phyloP scores from a whole-genome alignment of 2,888 invertebrate species.

The Neoaliturus tenellus region DNA sequence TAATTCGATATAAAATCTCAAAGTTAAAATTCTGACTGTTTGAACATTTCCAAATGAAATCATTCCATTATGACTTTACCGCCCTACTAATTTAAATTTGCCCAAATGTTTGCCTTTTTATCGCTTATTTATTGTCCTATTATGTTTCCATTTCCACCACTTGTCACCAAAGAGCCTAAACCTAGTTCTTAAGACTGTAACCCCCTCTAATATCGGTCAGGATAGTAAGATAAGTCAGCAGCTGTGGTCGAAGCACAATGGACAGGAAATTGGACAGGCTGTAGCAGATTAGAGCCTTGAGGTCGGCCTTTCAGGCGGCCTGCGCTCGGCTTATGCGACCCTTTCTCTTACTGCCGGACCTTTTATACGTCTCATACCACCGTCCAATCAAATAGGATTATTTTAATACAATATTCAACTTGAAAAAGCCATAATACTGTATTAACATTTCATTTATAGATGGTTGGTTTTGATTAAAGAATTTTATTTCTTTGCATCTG shows the following conservation, averaged over 20 bases:
- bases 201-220: slow-evolving; percentile 13
- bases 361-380: background rate
- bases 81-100: too few relatives aligned
- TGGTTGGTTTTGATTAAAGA: too few relatives aligned
- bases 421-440: too few relatives aligned
- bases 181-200: background rate
- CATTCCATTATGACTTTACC: too few relatives aligned
- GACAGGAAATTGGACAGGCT: slow-evolving; percentile 49
- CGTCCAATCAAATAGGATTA: slow-evolving; percentile 10
- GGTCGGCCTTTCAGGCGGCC: slow-evolving; percentile 28
- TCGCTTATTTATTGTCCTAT: too few relatives aligned
- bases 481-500: too few relatives aligned
- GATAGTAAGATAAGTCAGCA: slow-evolving; percentile 12
- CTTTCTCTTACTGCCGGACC: slow-evolving; percentile 23
- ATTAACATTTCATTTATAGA: too few relatives aligned
- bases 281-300: slow-evolving; percentile 35
- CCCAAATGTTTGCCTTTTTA: too few relatives aligned
- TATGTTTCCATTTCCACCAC: too few relatives aligned
- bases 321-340: slow-evolving; percentile 3
- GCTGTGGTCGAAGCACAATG: slow-evolving; percentile 41
- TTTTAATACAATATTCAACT: background rate
- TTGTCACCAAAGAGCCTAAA: background rate
- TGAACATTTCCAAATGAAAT: too few relatives aligned
- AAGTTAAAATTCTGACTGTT: too few relatives aligned
- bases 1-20: too few relatives aligned